Evolutionary conservation across 2,797 vertebrate species (phyloP).

Genomic region (Trachurus trachurus): DNA sequence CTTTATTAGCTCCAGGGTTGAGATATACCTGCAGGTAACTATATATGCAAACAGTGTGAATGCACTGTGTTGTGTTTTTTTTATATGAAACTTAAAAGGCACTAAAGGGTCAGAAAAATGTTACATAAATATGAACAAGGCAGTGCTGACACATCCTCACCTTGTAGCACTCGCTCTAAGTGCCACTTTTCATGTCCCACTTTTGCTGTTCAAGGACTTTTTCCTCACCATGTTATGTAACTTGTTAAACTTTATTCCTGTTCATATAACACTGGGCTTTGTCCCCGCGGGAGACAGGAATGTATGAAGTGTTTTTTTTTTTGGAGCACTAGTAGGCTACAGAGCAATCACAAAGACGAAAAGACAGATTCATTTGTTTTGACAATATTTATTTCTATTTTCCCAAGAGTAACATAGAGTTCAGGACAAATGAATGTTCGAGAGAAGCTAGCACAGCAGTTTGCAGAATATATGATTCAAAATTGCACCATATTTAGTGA

Average conservation of each 20-base stretch:
- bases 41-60: neutral
- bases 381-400: conserved; percentile 87
- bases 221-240: conserved; percentile 39
- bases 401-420: conserved; percentile 81
- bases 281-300: neutral
- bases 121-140: conserved; percentile 29
- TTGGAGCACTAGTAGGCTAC: too few relatives aligned
- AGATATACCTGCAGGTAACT: neutral
- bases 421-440: conserved; percentile 79
- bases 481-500: conserved; percentile 64
- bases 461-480: conserved; percentile 67
- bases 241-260: conserved; percentile 4
- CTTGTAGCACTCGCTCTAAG: conserved; percentile 20
- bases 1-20: neutral
- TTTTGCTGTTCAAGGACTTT: conserved; percentile 37
- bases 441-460: conserved; percentile 75
- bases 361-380: conserved; percentile 56
- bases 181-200: conserved; percentile 29
- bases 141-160: neutral
- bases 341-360: neutral
- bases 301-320: neutral
- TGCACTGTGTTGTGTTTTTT: neutral
- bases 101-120: conserved; percentile 4
- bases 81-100: conserved; percentile 2
- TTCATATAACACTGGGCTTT: conserved; percentile 19